These are phyloP conservation scores for Microplitis deprimator DNA, from an alignment of 2,888 invertebrate species.

Conservation along the genomic window DNA sequence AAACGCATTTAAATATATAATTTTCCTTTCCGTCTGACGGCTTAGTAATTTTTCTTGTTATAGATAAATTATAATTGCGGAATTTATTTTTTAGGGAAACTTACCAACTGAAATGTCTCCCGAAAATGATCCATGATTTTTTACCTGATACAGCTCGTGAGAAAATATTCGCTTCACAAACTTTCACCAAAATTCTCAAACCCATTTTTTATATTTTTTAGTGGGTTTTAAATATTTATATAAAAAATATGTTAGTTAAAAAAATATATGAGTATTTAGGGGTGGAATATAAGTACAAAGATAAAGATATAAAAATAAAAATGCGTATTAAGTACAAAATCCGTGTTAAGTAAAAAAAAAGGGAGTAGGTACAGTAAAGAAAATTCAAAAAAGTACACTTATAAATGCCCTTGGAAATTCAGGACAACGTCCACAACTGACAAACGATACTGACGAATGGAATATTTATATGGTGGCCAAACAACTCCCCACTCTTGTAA, in stretches of 20 bases:
- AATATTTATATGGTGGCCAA: constrained; percentile 40
- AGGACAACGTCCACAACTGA: constrained; percentile 9
- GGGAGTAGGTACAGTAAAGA: background rate
- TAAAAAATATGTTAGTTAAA: constrained; percentile 3
- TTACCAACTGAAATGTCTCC: constrained; percentile 63
- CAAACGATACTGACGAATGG: constrained; percentile 21
- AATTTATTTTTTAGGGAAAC: background rate
- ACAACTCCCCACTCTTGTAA: constrained; percentile 5
- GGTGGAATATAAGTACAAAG: background rate
- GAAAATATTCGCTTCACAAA: constrained; percentile 56
- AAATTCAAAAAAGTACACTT: constrained; percentile 3
- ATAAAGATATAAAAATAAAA: background rate
- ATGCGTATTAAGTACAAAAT: background rate
- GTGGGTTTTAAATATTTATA: background rate
- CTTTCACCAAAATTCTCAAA: constrained; percentile 59
- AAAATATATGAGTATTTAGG: background rate
- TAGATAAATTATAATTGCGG: background rate
- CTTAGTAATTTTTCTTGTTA: background rate
- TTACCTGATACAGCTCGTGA: constrained; percentile 51
- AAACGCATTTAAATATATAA: too few relatives aligned
- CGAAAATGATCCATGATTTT: constrained; percentile 56
- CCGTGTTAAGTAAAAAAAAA: background rate
- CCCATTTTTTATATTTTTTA: constrained; percentile 54
- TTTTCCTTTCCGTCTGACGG: background rate
- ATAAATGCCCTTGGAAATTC: constrained; percentile 24